Conservation (phyloP, 2,888 invertebrate genomes). For the Nudaria mundana region DNA sequence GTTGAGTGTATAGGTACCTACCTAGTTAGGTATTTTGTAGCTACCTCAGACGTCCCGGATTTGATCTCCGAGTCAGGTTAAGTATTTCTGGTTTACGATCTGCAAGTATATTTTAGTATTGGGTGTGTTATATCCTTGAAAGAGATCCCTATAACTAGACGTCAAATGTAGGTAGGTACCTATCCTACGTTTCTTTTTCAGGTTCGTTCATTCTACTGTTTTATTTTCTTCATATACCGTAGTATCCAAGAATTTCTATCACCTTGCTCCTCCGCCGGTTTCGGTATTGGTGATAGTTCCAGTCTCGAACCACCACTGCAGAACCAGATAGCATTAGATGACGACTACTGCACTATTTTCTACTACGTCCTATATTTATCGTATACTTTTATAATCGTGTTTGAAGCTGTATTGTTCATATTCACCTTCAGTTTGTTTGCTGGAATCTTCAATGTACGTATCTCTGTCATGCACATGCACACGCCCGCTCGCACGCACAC, state of each 20-base stretch:
- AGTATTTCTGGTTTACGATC: too few relatives aligned
- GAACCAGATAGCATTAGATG: slow-evolving; percentile 1
- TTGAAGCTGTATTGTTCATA: neutral
- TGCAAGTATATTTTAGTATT: too few relatives aligned
- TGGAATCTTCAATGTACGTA: neutral
- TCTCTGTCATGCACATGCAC: too few relatives aligned
- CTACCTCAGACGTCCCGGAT: too few relatives aligned
- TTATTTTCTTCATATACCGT: slow-evolving; percentile 33
- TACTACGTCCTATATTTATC: slow-evolving; percentile 9
- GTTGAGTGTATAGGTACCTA: too few relatives aligned
- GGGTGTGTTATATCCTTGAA: too few relatives aligned
- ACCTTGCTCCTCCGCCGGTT: slow-evolving; percentile 11
- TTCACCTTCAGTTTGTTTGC: neutral
- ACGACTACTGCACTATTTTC: slow-evolving; percentile 1
- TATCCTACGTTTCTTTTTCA: too few relatives aligned
- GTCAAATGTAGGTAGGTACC: too few relatives aligned
- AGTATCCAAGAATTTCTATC: slow-evolving; percentile 30
- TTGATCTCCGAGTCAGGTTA: too few relatives aligned
- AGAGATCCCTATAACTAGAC: too few relatives aligned
- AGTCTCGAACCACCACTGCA: slow-evolving; percentile 11
- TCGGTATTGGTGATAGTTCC: slow-evolving; percentile 15
- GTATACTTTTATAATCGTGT: slow-evolving; percentile 16
- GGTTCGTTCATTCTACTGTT: slow-evolving; percentile 38
- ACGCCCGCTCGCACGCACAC: too few relatives aligned
- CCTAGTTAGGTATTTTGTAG: too few relatives aligned